Base-by-base conservation (phyloP, 2,113 vertebrate genomes). In the Zonotrichia leucophrys region DNA sequence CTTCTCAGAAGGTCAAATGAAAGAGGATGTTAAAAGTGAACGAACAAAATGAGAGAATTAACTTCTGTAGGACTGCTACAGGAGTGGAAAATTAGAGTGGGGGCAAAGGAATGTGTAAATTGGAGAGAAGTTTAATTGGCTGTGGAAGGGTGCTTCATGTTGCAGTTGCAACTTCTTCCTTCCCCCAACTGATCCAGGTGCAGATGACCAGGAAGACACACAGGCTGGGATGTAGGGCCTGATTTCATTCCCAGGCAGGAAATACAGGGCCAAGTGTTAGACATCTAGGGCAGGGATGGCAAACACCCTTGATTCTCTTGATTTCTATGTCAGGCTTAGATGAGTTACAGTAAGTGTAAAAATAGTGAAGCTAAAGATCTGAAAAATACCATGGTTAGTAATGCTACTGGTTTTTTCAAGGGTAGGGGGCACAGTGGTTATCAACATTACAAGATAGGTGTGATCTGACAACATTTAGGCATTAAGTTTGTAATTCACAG, bases 181-280 rank as follows among this genome's bases (percentile, higher is more conserved):
- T 42, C 33, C n/a, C 15, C 39, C 49, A 27, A 0, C 12, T 25
- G 53, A 47, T 31, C 12, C n/a, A 83, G 67, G 39, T 52, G 47
- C 19, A 62, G 52, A 44, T 12, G 66, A 79, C 11, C 49, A 73
- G 63, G 16, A 77, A 15, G 49, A 19, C 5, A 30, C 16, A 37
- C 0, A 0, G 49, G 31, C 23, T 0, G 0, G 19, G 24, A 89
- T 35, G 19, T 4, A 28, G 25, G 12, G 13, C 14, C 19, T n/a
- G n/a, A 49, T 85, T 67, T 67, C 27, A 13, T 53, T 42, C 35
- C 62, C 0, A 0, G 53, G 52, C 52, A 82, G 19, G 25, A 75
- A 70, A 35, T 28, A 75, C 2, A 0, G 30, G 17, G 15, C 20
- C 5, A 59, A 70, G 9, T 22, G 18, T 70, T 87, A 52, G 5